These are phyloP conservation scores for Anas acuta DNA, from an alignment of 2,797 vertebrate genomes.

Conservation along the genomic window DNA sequence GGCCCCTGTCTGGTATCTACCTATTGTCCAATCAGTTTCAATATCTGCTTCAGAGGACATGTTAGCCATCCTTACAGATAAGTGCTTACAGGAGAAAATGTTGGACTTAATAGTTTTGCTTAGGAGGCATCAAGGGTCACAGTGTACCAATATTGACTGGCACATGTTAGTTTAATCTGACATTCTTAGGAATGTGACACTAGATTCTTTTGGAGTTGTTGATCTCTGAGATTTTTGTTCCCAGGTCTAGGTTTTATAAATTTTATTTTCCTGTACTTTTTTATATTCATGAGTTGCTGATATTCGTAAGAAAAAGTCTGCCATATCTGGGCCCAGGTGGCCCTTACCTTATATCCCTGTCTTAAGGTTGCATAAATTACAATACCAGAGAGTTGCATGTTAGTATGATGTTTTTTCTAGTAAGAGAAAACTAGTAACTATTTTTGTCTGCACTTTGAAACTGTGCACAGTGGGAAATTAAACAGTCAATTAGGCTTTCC, in stretches of 20 bases:
- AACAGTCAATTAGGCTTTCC: slow-evolving; percentile 4
- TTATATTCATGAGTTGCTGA: slow-evolving; percentile 82
- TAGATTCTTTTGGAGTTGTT: slow-evolving; percentile 80
- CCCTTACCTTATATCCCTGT: slow-evolving; percentile 37
- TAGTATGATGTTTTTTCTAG: neutral
- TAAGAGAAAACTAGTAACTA: neutral
- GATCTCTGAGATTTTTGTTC: slow-evolving; percentile 80
- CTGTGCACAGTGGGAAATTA: slow-evolving; percentile 8
- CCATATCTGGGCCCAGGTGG: slow-evolving; percentile 62
- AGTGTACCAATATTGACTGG: slow-evolving; percentile 91
- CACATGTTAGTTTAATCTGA: slow-evolving; percentile 92
- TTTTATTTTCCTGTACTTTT: slow-evolving; percentile 79
- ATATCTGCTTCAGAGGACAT: slow-evolving; percentile 93
- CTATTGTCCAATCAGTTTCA: slow-evolving; percentile 96
- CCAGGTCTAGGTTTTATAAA: slow-evolving; percentile 75
- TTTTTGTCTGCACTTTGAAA: neutral
- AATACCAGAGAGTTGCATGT: neutral
- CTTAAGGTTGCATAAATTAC: slow-evolving; percentile 61
- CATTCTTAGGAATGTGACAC: slow-evolving; percentile 84
- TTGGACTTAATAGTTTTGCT: slow-evolving; percentile 94
- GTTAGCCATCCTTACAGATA: slow-evolving; percentile 93
- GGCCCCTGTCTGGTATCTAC: slow-evolving; percentile 90
- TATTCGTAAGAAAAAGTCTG: slow-evolving; percentile 61
- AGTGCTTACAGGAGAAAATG: slow-evolving; percentile 92
- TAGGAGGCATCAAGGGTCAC: slow-evolving; percentile 86